Evolutionary conservation across 2,797 vertebrate species (phyloP), one percentile per base, ranked within the genome.

Genomic region (Lacerta viridis): DNA sequence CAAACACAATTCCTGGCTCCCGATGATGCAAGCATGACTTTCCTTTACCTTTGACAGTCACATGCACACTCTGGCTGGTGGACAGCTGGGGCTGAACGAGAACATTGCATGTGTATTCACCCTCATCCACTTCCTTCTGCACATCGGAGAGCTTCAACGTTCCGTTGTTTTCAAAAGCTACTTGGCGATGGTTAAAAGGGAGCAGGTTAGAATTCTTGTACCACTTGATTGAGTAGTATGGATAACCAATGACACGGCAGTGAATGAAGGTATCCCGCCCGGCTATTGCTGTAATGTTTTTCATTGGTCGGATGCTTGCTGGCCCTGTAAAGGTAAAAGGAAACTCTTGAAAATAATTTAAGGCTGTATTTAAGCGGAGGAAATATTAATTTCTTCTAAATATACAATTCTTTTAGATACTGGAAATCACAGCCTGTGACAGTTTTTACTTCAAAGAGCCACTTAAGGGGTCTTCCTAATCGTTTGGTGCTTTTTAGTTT

Each of bases 141-240:
- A 99, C 99, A 1, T 99, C 99, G 0, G 97, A 98, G 89, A 99
- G 98, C 94, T 99, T 99, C 64, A 99, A 94, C 0, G 99, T 99
- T 61, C 99, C 99, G 0, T 99, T 99, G 97, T 98, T 99, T 94
- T 99, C 99, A 77, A 99, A 99, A 0, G 99, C 99, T 90, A 99
- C 98, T 97, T 99, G 99, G 10, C 99, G 98, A 90, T 99, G 99
- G 96, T 99, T 99, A 92, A 99, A 99, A 0, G 99, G 99, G 39
- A 99, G 97, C 94, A 99, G 96, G 1, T 98, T 98, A 0, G 98
- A 99, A 95, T 99, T 99, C 97, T 99, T 99, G 96, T 99, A 99
- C 99, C 99, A 99, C 94, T 99, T 99, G 95, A 99, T 99, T 95
- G 99, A 99, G 96, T 99, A 99, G 91, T 99, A 99, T 0, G 99